Evolutionary conservation across 2,888 invertebrate species (phyloP).

Genomic region (Apotomis capreana): DNA sequence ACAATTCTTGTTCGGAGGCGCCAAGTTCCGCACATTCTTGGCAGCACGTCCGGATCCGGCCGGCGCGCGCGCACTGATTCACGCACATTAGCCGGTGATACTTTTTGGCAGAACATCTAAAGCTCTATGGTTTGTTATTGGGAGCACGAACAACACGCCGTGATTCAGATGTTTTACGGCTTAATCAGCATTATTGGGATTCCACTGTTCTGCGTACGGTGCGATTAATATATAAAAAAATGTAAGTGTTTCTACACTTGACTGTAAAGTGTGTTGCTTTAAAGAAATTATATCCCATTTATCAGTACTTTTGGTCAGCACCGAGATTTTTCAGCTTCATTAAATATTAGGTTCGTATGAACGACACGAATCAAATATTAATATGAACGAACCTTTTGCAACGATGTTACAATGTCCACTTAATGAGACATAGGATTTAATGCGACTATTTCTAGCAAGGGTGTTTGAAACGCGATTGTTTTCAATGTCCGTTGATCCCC

Average conservation of each 20-base stretch:
- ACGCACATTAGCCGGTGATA: constrained; percentile 21
- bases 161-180: constrained; percentile 24
- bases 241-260: too few relatives aligned
- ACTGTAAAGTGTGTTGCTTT: too few relatives aligned
- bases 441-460: too few relatives aligned
- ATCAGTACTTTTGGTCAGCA: too few relatives aligned
- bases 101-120: constrained; percentile 26
- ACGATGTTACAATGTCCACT: too few relatives aligned
- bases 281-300: too few relatives aligned
- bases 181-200: constrained; percentile 5
- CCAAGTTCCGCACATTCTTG: constrained; percentile 30
- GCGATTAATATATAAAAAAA: neutral
- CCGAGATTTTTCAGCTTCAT: too few relatives aligned
- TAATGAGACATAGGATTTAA: too few relatives aligned
- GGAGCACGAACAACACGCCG: constrained; percentile 2
- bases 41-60: constrained; percentile 25
- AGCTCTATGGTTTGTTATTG: constrained; percentile 19
- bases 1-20: constrained; percentile 11
- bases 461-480: neutral
- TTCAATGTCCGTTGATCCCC: neutral
- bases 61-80: constrained; percentile 11
- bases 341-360: too few relatives aligned
- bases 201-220: neutral
- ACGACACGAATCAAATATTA: too few relatives aligned
- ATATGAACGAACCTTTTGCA: too few relatives aligned